A percentile compares a stretch with the other conserved stretches of the same genome.
These are phyloP conservation scores for Tichodroma muraria DNA, from an alignment of 2,113 vertebrate species.

Conservation along the genomic window DNA sequence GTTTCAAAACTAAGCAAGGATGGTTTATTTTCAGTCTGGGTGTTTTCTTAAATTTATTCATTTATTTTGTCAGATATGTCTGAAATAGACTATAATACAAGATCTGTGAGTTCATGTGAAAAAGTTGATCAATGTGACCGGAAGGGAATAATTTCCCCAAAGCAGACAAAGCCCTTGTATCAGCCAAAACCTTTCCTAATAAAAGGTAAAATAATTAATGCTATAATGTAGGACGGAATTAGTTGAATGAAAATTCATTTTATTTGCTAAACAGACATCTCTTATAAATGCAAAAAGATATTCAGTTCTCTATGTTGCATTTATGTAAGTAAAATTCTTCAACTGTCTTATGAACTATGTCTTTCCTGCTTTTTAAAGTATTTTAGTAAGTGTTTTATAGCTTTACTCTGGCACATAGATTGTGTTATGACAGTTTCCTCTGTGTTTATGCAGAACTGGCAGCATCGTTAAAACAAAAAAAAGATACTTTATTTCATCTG, in stretches of 20 bases:
- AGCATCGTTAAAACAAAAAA: background rate
- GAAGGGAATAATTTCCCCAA: background rate
- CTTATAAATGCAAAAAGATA: background rate
- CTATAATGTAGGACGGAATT: background rate
- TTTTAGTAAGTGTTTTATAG: background rate
- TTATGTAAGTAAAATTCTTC: background rate
- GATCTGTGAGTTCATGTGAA: background rate
- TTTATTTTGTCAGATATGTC: background rate
- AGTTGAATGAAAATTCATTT: background rate
- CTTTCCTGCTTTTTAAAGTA: background rate
- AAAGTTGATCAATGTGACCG: background rate
- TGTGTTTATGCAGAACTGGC: conserved; percentile 1
- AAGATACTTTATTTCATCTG: background rate
- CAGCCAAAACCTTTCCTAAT: background rate
- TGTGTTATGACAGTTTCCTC: conserved; percentile 34
- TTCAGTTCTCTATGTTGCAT: background rate
- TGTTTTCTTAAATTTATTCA: background rate
- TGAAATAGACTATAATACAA: background rate
- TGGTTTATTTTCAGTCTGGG: background rate
- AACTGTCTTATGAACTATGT: background rate
- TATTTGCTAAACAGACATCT: background rate
- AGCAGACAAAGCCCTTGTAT: background rate
- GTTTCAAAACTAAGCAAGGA: background rate
- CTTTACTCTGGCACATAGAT: conserved; percentile 6
- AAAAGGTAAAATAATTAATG: background rate